Base-by-base conservation (phyloP, 2,888 invertebrate genomes). In the Vanessa cardui region DNA sequence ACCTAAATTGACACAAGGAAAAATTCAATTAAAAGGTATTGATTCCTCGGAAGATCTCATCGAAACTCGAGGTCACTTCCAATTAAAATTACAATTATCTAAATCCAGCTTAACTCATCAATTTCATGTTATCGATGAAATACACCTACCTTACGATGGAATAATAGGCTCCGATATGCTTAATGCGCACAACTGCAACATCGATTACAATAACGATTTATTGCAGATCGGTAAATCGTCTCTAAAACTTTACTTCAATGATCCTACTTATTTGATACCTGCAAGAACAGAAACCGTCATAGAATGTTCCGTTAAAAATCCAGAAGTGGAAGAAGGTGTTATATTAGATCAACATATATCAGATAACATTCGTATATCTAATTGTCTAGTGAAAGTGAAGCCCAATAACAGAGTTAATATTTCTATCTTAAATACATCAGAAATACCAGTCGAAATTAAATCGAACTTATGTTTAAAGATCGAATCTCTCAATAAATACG, bases 71-170 rank as follows among this genome's bases (percentile, higher is more conserved):
- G 75, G 75, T 7, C 70, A 73, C 52, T 74, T 76, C 33, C 64
- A 65, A 60, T 16, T 73, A 47, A 68, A 66, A 62, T n/a, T 73
- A 49, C 21, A 50, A 45, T 50, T 69, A 21, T 9, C 33, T 45
- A 33, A 61, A 20, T 44, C 49, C 20, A 66, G 61, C 16, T 1
- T 50, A 6, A 6, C 6, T 64, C 49, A 46, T 46, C 69, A 69
- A 68, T 74, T 76, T 33, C 76, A 78, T 45, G 71, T 76, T 1
- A 62, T 74, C 9, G 47, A 71, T 2, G 6, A 70, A 0, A 68
- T 74, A 26, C 54, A 72, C 31, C 47, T 76, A n/a, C 72, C 75
- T 9, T 75, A 74, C 58, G 75, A 77, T 50, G 76, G 75, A 15
- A 76, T 75, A 8, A 73, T 76, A 2, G 74, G 76, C 0, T 63